Percentiles rank a stretch among this genome's conserved stretches.
These are phyloP conservation scores for Triplophysa yarkandensis DNA, from an alignment of 2,797 vertebrate species.

Conservation along the genomic window DNA sequence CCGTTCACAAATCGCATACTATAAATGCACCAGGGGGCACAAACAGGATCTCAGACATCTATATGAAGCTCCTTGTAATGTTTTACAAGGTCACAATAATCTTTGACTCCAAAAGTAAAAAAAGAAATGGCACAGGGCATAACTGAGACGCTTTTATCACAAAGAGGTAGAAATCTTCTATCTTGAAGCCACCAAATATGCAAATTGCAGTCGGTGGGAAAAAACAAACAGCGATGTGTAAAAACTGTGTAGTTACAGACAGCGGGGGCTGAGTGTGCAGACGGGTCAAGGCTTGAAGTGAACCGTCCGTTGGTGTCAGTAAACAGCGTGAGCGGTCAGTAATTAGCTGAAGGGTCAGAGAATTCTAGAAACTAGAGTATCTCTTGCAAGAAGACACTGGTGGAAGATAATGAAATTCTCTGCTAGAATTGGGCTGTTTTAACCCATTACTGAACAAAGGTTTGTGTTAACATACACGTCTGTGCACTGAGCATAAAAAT, in stretches of 20 bases:
- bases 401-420: conserved; percentile 53
- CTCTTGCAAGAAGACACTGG: conserved; percentile 60
- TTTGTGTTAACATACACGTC: too few species aligned
- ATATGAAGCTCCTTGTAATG: neutral
- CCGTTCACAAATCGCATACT: neutral
- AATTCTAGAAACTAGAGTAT: conserved; percentile 62
- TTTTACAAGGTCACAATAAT: neutral
- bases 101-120: neutral
- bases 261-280: conserved; percentile 59
- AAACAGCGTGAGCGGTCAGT: conserved; percentile 65
- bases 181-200: conserved; percentile 32
- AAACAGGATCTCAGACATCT: neutral
- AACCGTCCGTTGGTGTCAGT: conserved; percentile 60
- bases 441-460: too few species aligned
- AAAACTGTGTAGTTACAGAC: conserved; percentile 66
- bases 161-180: conserved; percentile 5
- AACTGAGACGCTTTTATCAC: neutral
- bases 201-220: conserved; percentile 58
- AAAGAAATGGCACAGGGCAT: neutral
- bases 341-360: conserved; percentile 69
- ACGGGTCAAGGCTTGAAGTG: conserved; percentile 58
- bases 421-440: conserved; percentile 28
- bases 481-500: too few species aligned
- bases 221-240: conserved; percentile 62
- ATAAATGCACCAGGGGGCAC: neutral